Percentiles rank a stretch among this genome's conserved stretches.
Evolutionary conservation across 2,797 vertebrate genomes (phyloP).

Genomic region (Alexandromys oeconomus): DNA sequence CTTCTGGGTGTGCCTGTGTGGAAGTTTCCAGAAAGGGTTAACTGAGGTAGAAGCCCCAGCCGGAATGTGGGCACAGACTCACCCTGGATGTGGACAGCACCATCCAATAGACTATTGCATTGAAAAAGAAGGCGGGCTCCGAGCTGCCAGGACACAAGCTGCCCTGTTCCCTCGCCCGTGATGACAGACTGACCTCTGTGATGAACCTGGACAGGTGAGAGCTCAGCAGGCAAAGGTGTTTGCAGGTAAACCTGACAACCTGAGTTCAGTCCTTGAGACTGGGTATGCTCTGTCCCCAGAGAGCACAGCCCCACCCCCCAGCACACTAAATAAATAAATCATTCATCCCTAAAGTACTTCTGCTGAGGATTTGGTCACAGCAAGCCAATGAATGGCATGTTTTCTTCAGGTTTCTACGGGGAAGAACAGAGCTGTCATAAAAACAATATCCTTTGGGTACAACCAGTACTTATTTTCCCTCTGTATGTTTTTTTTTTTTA

Average conservation of each 20-base stretch:
- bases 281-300: neutral
- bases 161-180: neutral
- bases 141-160: neutral
- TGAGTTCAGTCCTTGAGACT: neutral
- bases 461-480: constrained; percentile 21
- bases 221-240: neutral
- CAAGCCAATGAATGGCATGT: neutral
- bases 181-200: neutral
- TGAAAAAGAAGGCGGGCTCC: neutral
- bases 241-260: neutral
- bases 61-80: neutral
- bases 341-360: neutral
- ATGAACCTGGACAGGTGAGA: neutral
- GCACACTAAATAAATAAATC: neutral
- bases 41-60: neutral
- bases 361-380: neutral
- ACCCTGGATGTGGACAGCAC: neutral
- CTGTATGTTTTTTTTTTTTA: neutral
- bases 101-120: neutral
- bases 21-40: neutral
- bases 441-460: neutral
- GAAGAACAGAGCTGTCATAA: neutral
- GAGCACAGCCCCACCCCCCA: neutral
- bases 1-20: too few species aligned
- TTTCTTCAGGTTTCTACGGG: neutral